Percentiles rank a stretch among this genome's conserved stretches.
Evolutionary conservation across 2,888 invertebrate species (phyloP).

Genomic region (Melitaea athalia): DNA sequence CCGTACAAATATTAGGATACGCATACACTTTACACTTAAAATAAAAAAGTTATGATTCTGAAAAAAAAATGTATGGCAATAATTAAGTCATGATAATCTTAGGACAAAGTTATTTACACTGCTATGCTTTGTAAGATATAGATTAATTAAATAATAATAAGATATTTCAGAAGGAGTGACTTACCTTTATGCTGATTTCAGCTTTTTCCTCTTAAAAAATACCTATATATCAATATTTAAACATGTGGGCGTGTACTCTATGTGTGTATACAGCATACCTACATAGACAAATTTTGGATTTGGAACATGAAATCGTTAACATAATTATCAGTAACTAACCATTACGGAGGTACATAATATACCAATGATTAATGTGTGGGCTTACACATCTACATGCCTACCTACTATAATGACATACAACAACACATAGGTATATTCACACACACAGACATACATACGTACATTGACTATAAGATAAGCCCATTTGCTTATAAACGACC

Average conservation of each 20-base stretch:
- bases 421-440: neutral
- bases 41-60: no score
- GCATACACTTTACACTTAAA: conserved; percentile 2
- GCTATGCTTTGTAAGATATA: no score
- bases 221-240: no score
- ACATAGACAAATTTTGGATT: neutral
- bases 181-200: no score
- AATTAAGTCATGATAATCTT: no score
- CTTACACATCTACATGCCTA: conserved; percentile 16
- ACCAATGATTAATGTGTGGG: conserved; percentile 7
- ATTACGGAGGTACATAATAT: neutral
- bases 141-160: no score
- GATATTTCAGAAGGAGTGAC: no score
- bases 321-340: neutral
- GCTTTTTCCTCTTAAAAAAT: no score
- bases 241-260: no score
- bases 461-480: conserved; percentile 11
- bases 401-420: conserved; percentile 19
- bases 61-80: no score
- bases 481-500: conserved; percentile 20
- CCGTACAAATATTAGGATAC: conserved; percentile 10
- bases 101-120: no score
- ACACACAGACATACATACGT: neutral
- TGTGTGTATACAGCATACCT: neutral
- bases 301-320: neutral